Evolutionary conservation across 1,140 invertebrate genomes (phyloP).

Genomic region (Archivesica marissinica): DNA sequence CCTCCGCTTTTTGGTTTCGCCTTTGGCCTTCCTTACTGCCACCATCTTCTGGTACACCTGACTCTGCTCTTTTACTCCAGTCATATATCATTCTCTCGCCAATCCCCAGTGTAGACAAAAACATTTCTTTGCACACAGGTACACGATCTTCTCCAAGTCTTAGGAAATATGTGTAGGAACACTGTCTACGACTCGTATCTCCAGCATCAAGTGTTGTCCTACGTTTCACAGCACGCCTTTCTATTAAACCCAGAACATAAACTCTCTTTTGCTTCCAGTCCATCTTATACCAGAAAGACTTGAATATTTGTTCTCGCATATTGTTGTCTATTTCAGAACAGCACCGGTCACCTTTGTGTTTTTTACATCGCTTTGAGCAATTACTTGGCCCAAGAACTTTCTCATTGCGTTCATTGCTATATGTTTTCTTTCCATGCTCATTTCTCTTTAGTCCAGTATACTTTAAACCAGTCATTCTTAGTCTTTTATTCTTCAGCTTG

Average conservation of each 20-base stretch:
- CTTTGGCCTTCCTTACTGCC: background rate
- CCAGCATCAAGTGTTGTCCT: slow-evolving; percentile 3
- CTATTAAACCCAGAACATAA: background rate
- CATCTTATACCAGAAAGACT: slow-evolving; percentile 24
- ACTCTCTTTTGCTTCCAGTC: slow-evolving; percentile 8
- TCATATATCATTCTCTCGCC: slow-evolving; percentile 26
- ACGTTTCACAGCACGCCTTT: background rate
- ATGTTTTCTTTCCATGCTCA: slow-evolving; percentile 15
- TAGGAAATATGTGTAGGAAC: slow-evolving; percentile 42
- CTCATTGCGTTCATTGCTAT: too few species aligned
- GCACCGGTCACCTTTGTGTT: background rate
- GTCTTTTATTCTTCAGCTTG: slow-evolving; percentile 8
- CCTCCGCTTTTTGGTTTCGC: too few species aligned
- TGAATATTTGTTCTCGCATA: background rate
- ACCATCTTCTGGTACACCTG: background rate
- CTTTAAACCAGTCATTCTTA: slow-evolving; percentile 23
- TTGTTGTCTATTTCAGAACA: slow-evolving; percentile 7
- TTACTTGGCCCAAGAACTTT: too few species aligned
- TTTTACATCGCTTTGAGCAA: slow-evolving; percentile 13
- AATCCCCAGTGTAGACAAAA: slow-evolving; percentile 10
- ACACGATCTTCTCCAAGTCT: background rate
- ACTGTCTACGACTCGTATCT: slow-evolving; percentile 4
- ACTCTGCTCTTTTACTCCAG: background rate
- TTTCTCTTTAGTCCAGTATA: slow-evolving; percentile 18
- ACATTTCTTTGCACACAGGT: slow-evolving; percentile 25